A percentile compares a stretch with the other conserved stretches of the same genome.
Conservation (phyloP, 2,797 vertebrate species). For the Lemur catta region DNA sequence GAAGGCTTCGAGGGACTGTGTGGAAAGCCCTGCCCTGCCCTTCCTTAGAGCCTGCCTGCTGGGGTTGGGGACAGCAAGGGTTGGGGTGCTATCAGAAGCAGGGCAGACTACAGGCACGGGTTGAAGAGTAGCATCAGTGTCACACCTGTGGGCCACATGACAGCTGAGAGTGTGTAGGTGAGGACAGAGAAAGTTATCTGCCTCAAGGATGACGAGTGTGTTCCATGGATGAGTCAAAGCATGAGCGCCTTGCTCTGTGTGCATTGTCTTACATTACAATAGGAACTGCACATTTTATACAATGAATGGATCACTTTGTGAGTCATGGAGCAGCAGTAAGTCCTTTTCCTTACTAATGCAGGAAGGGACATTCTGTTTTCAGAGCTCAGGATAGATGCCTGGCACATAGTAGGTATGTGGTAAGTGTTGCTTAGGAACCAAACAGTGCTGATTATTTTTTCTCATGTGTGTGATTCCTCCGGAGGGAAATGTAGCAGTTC, state of each 20-base stretch:
- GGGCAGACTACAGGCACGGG: background rate
- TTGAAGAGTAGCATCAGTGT: background rate
- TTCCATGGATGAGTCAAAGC: background rate
- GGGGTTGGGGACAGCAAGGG: too few relatives aligned
- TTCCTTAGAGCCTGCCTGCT: background rate
- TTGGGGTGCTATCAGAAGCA: background rate
- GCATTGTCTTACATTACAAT: background rate
- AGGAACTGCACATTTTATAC: background rate
- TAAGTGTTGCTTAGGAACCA: background rate
- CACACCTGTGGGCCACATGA: background rate
- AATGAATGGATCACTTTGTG: background rate
- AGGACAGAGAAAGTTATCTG: background rate
- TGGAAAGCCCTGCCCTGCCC: background rate
- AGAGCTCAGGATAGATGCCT: background rate
- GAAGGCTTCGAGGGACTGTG: background rate
- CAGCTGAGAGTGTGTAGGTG: background rate
- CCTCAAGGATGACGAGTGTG: background rate
- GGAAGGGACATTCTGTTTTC: background rate
- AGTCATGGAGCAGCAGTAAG: background rate
- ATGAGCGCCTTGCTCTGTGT: background rate
- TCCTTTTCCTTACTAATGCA: background rate
- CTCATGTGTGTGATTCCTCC: background rate
- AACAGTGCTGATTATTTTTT: background rate
- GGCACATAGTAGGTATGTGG: background rate
- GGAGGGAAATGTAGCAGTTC: background rate